Base-by-base conservation (phyloP, 2,888 invertebrate genomes). In the Coronaproctus castanopsis region DNA sequence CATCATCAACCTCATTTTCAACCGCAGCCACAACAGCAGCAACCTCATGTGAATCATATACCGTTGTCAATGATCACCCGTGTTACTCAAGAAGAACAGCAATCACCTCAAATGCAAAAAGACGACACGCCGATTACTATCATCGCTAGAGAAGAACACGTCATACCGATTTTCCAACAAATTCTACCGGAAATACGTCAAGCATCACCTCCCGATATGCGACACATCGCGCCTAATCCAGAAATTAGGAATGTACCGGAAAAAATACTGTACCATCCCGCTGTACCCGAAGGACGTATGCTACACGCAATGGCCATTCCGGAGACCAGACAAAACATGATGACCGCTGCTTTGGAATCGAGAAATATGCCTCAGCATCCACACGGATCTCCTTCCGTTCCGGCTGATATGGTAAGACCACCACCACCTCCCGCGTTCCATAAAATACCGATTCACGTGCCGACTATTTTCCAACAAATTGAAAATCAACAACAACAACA, bases 371-470 rank as follows among this genome's bases (percentile, higher is more conserved):
- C 3, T 22, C 57, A 55, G 24, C 60, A 62, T 24, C 20, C 36
- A 3, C 54, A 49, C 10, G 52, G 21, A 21, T 61, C 23, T 10
- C 49, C 65, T 60, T 24, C 66, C 60, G 64, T 66, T 61, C 65
- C 68, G 14, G 61, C 67, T 24, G 67, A 67, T 36, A 64, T 63
- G n/a, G 64, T 65, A 62, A 67, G 61, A 62, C 69, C 56, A 65
- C 63, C 61, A 48, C 68, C 68, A 3, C 68, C 66, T 14, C 70
- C 69, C 2, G 69, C 71, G 1, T 72, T 71, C 68, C 72, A 70
- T 51, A 69, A 70, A 54, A 68, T 71, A 62, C 72, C 71, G 2
- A 67, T 72, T 21, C 70, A 71, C 56, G 69, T 71, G 24, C 71
- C 63, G 20, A 70, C 69, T 55, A 70, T 70, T 60, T 69, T 71